Evolutionary conservation across 2,797 vertebrate genomes (phyloP).

Genomic region (Trachops cirrhosus): DNA sequence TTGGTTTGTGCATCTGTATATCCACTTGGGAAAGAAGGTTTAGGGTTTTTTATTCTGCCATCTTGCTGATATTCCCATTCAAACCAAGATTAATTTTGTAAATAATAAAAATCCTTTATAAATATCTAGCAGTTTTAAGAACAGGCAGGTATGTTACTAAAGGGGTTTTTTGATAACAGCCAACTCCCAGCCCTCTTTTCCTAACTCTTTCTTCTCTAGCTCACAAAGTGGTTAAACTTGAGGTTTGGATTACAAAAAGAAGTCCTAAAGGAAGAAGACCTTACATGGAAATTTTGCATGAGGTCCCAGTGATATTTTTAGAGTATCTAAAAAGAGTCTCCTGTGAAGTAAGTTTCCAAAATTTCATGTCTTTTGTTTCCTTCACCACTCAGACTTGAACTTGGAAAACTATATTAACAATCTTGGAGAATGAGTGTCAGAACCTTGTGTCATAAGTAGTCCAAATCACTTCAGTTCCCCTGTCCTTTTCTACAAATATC

Average conservation of each 20-base stretch:
- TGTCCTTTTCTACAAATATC: conserved; percentile 32
- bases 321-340: conserved; percentile 56
- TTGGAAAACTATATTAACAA: conserved; percentile 25
- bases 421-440: conserved; percentile 11
- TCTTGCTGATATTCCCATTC: background rate
- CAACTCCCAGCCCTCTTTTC: background rate
- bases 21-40: background rate
- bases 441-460: conserved; percentile 47
- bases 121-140: background rate
- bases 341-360: conserved; percentile 63
- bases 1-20: background rate
- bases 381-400: conserved; percentile 47
- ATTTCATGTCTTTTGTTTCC: conserved; percentile 45
- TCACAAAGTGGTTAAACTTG: background rate
- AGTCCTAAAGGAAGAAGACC: conserved; percentile 11
- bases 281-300: conserved; percentile 55
- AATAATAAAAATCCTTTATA: background rate
- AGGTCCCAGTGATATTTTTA: conserved; percentile 60
- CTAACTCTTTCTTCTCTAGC: background rate
- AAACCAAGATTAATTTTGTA: background rate
- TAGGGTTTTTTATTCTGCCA: background rate
- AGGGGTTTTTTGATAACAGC: background rate
- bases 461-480: conserved; percentile 40
- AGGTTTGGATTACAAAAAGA: background rate
- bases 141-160: background rate